Evolutionary conservation across 1,140 invertebrate species (phyloP), one percentile per base, ranked within the genome.

Genomic region (Phymorhynchus buccinoides): DNA sequence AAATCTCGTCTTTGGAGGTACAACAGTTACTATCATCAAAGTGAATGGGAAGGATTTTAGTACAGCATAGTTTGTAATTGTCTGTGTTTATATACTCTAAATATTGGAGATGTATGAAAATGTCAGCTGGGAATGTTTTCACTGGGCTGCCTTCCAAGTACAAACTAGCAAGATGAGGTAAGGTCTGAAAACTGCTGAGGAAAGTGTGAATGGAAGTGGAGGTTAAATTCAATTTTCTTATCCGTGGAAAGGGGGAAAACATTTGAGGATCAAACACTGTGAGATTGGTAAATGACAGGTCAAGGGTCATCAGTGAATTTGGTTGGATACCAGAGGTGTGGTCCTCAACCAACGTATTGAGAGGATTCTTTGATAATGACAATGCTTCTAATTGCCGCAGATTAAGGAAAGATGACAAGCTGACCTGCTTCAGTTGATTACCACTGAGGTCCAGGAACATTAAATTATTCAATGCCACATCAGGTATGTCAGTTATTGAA

Each of bases 1-100:
- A 88, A 52, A 89, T 78, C 62, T 85, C 82, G 56, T 86, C 88
- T 14, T 75, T 27, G 6, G 81, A 84, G 0, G 87, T 81, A 18
- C 62, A 48, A 80, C 88, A 89, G 22, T 85, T 86, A 41, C 88
- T 80, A 7, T 18, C 32, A 27, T 48, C 42, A 22, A 80, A 66
- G 30, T 30, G 66, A 22, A 66, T 35, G 6, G 83, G 73, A 3
- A 42, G 52, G 35, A 83, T 68, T 9, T 73, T 73, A 22, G 41
- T 42, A 80, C 88, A 89, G 82, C 88, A 89, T 27, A 89, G 52
- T 37, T 56, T 83, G 56, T 83, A 88, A 16, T 75, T 84, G n/a
- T 87, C 86, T 0, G 86, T 52, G 2, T 52, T 9, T 14, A 83
- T 16, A 75, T n/a, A 22, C 87, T n/a, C 18, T 3, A 89, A 83